Conservation (phyloP, 2,888 invertebrate species). For the Lasioglossum leucozonium region DNA sequence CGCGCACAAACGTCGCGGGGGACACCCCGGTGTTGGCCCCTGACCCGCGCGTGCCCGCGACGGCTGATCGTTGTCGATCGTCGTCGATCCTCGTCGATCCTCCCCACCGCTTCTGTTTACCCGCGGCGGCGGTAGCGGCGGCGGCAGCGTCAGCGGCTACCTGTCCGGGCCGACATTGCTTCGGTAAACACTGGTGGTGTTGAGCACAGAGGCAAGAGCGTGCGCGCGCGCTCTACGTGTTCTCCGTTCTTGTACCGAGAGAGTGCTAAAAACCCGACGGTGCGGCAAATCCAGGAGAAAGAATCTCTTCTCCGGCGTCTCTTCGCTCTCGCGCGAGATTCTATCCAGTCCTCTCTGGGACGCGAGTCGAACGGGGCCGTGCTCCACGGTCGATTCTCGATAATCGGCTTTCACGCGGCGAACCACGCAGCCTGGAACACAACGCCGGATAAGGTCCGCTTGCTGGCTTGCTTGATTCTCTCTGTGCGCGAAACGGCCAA, state of each 20-base stretch:
- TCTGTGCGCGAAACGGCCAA: constrained; percentile 4
- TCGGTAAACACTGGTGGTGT: background rate
- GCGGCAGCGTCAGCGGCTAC: background rate
- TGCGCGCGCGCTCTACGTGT: too few species aligned
- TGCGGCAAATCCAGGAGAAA: background rate
- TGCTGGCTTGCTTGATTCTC: too few species aligned
- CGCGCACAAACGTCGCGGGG: background rate
- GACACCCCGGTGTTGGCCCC: background rate
- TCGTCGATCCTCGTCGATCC: background rate
- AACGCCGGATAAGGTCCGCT: constrained; percentile 43
- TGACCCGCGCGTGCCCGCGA: background rate
- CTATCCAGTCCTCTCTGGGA: background rate
- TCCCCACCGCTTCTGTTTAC: background rate
- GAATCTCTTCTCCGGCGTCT: background rate
- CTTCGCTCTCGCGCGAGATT: background rate
- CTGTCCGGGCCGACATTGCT: background rate
- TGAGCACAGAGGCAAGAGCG: too few species aligned
- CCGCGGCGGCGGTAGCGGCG: too few species aligned
- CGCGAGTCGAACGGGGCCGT: background rate
- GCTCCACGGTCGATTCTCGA: constrained; percentile 28
- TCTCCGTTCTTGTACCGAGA: background rate
- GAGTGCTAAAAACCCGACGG: constrained; percentile 22
- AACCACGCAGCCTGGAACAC: constrained; percentile 7
- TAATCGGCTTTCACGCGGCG: constrained; percentile 55
- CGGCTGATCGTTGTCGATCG: background rate